Conservation (phyloP, 2,888 invertebrate genomes). For the Sphinx pinastri region DNA sequence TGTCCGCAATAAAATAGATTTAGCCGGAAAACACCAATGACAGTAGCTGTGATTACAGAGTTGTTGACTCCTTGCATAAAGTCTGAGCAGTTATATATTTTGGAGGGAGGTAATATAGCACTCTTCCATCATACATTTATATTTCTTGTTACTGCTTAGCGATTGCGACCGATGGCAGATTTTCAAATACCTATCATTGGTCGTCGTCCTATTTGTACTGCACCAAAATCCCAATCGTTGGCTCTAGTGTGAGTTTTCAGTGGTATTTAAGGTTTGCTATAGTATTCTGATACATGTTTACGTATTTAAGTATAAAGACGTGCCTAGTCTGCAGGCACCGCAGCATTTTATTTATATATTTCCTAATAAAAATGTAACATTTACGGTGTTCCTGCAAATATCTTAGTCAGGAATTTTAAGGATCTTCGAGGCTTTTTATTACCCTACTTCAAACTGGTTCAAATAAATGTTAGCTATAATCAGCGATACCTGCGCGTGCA, state of each 20-base stretch:
- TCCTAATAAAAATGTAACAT: too few relatives aligned
- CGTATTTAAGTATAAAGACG: not conserved
- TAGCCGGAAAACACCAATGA: constrained; percentile 38
- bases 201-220: too few relatives aligned
- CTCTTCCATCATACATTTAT: not conserved
- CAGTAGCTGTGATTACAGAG: constrained; percentile 28
- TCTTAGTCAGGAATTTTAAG: too few relatives aligned
- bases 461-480: too few relatives aligned
- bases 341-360: too few relatives aligned
- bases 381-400: too few relatives aligned
- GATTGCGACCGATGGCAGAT: not conserved
- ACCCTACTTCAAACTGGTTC: too few relatives aligned
- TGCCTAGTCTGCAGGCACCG: too few relatives aligned
- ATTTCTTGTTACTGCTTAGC: not conserved
- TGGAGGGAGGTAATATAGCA: too few relatives aligned
- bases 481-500: too few relatives aligned
- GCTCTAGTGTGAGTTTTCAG: not conserved
- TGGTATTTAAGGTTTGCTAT: not conserved
- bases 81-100: constrained; percentile 16
- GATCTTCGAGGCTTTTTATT: too few relatives aligned
- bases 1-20: constrained; percentile 21
- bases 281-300: not conserved
- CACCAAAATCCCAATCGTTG: not conserved
- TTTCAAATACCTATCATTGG: not conserved
- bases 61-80: constrained; percentile 3